Percentiles rank a stretch among this genome's conserved stretches.
These are phyloP conservation scores for Brachystomella parvula DNA, from an alignment of 1,140 invertebrate genomes.

Conservation along the genomic window DNA sequence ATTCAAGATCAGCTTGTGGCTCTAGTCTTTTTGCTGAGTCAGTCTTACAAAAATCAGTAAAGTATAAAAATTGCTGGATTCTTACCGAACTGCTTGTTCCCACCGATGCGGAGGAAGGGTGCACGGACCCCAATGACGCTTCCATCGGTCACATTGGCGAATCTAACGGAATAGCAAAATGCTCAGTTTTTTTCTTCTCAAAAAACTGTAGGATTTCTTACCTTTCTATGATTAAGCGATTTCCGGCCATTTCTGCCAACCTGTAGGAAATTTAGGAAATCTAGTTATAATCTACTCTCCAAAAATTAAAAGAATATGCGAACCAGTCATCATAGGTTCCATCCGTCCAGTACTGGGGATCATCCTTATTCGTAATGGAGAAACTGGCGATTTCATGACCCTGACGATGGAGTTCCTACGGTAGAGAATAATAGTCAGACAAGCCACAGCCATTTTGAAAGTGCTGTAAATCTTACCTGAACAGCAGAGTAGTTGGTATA, in stretches of 20 bases:
- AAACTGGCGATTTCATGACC: constrained; percentile 91
- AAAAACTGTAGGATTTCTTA: constrained; percentile 7
- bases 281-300: no score
- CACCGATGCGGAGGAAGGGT: constrained; percentile 81
- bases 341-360: constrained; percentile 77
- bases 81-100: constrained; percentile 74
- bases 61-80: background rate
- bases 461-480: constrained; percentile 42
- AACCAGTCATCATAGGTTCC: constrained; percentile 86
- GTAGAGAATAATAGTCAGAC: constrained; percentile 5
- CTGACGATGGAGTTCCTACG: constrained; percentile 74
- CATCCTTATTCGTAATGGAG: constrained; percentile 86
- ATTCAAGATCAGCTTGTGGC: background rate
- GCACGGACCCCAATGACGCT: constrained; percentile 80
- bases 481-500: constrained; percentile 92
- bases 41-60: background rate
- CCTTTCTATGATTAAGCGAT: constrained; percentile 71
- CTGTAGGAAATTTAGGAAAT: no score
- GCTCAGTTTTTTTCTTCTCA: background rate
- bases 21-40: background rate
- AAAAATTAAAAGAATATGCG: no score
- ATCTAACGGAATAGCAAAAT: constrained; percentile 41
- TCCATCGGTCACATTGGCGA: constrained; percentile 83
- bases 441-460: background rate
- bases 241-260: constrained; percentile 93